Base-by-base conservation (phyloP, 1,140 invertebrate species). In the Papilio machaon region DNA sequence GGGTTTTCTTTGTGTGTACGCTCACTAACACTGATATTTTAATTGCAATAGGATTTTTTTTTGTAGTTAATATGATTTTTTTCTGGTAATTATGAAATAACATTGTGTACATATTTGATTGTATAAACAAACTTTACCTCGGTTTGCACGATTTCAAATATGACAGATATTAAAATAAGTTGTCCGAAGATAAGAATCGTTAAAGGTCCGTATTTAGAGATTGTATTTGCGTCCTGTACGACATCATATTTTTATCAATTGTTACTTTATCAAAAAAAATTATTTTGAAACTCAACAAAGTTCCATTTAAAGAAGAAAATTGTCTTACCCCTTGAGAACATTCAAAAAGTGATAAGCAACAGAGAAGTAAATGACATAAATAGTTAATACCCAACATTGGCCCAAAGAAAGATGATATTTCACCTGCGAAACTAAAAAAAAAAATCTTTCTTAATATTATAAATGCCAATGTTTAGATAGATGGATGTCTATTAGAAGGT, bases 291-390 rank as follows among this genome's bases (percentile, higher is more conserved):
- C 23, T 30, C 23, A 30, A 30, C 23, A 30, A 30, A 30, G 23
- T 30, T 30, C 23, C 2, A 30, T 30, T 30, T 30, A 30, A n/a
- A n/a, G n/a, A n/a, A n/a, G 7, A 73, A 73, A 73, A 64, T n/a
- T 19, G 3, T 47, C 81, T 74, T 81, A 86, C 85, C 35, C 80
- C 58, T 79, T 82, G 81, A 23, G 81, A 84, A 74, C 80, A 84
- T 46, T 86, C 84, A 8, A 86, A 79, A 38, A 86, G 79, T 11
- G 83, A 74, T 17, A 86, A 46, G 49, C 85, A 86, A 35, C 81
- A 80, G 7, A 80, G 30, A 15, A 83, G 38, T 15, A 85, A 60
- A 43, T 85, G 83, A 77, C 81, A 83, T 30, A 83, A 52, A 60
- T 84, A 85, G 19, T 78, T 82, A 7, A 80, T 43, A 13, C 80